Base-by-base conservation (phyloP, 2,888 invertebrate genomes). In the Apotomis capreana region DNA sequence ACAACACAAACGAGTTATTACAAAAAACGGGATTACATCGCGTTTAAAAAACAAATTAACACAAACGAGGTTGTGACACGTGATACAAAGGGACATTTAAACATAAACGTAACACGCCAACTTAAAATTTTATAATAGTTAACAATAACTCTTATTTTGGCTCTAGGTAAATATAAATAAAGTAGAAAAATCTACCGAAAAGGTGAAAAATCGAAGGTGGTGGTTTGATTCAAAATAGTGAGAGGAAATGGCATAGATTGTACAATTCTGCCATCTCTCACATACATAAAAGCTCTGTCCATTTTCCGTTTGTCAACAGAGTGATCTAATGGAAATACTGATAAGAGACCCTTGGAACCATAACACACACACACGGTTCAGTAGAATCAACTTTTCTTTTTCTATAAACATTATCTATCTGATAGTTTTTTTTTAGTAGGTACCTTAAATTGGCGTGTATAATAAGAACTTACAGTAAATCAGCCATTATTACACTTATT, bases 391-490 rank as follows among this genome's bases (percentile, higher is more conserved):
- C 36, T 0, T 10, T 10, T 10, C 5, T 9, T 49, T 49, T 10
- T 10, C 5, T 3, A 49, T 49, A 49, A 46, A 10, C 1, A 4
- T 12, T 9, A 10, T n/a, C 46, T 46, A 1, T 9, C 12, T 8
- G 8, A 51, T 37, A 40, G 6, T 36, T 8, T n/a, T 37, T 0
- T 44, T 55, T 26, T 5, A n/a, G n/a, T 8, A 36, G 15, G 12
- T 57, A n/a, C 67, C 61, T 57, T 49, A 71, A 68, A 71, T 62
- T 67, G 57, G 67, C 71, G 57, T 57, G 9, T n/a, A 6, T 5
- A 15, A 8, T 37, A 13, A 55, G 37, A n/a, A 6, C n/a, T 58
- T 51, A 0, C 37, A 63, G 49, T 70, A 67, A 70, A 70, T 60
- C 60, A 67, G 60, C 61, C 70, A 67, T 61, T 26, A 13, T 4